Evolutionary conservation across 2,888 invertebrate species (phyloP).

Genomic region (Nephrotoma appendiculata): DNA sequence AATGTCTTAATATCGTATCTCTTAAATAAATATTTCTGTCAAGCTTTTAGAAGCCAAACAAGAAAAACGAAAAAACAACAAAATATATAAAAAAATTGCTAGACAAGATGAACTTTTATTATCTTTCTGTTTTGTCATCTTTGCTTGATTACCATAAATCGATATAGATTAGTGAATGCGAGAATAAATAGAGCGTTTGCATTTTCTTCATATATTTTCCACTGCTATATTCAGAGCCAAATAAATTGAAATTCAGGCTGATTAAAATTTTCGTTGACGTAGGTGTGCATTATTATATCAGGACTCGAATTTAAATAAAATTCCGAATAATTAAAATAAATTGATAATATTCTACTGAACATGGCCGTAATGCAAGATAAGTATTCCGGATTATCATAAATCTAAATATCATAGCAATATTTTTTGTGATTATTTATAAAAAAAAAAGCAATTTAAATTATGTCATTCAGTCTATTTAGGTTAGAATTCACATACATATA

Average conservation of each 20-base stretch:
- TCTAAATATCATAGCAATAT: not conserved
- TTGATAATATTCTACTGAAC: too few relatives aligned
- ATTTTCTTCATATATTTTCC: not conserved
- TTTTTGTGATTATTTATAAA: too few relatives aligned
- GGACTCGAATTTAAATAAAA: too few relatives aligned
- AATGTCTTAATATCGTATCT: not conserved
- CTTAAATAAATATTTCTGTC: not conserved
- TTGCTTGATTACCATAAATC: not conserved
- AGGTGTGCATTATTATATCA: not conserved
- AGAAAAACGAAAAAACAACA: not conserved
- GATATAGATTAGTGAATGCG: not conserved
- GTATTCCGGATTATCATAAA: not conserved
- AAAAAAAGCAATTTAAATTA: too few relatives aligned
- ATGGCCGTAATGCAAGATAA: not conserved
- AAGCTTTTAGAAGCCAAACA: not conserved
- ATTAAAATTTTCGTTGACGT: not conserved
- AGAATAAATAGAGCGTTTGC: not conserved
- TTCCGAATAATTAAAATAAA: too few relatives aligned
- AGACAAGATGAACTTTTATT: not conserved
- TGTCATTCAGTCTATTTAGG: too few relatives aligned
- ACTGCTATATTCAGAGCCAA: too few relatives aligned
- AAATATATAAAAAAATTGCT: not conserved
- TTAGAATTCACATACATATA: too few relatives aligned
- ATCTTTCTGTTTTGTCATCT: not conserved
- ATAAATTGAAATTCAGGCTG: not conserved